These are phyloP conservation scores for Amphiura filiformis DNA, from an alignment of 35 echinoderm and acorn worm species.

Conservation along the genomic window DNA sequence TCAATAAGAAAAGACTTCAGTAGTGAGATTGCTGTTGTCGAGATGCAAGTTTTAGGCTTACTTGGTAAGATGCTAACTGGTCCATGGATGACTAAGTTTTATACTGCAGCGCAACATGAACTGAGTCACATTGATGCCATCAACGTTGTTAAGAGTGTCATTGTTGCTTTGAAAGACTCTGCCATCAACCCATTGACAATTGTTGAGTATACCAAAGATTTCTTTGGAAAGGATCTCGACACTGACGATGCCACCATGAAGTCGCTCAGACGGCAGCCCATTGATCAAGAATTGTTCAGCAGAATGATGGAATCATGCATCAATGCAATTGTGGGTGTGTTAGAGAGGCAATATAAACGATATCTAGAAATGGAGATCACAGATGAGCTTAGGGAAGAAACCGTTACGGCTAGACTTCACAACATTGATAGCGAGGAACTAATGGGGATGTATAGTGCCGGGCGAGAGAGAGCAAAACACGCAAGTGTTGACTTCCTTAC, in stretches of 20 bases:
- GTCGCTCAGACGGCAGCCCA: background rate
- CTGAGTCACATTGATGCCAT: background rate
- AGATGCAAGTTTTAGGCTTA: conserved; percentile 1
- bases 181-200: background rate
- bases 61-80: background rate
- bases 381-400: conserved; percentile 4
- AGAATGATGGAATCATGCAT: background rate
- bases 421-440: conserved; percentile 39
- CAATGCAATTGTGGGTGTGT: background rate
- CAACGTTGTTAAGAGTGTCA: background rate
- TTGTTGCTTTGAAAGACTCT: background rate
- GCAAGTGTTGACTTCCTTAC: conserved; percentile 26
- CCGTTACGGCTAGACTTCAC: background rate
- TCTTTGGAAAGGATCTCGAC: background rate
- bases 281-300: background rate
- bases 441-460: conserved; percentile 50
- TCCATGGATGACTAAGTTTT: background rate
- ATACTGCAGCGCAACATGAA: background rate
- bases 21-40: background rate
- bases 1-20: background rate
- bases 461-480: background rate
- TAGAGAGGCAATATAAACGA: conserved; percentile 20
- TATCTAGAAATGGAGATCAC: conserved; percentile 16
- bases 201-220: background rate
- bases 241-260: background rate